A percentile compares a stretch with the other conserved stretches of the same genome.
These are phyloP conservation scores for Solea senegalensis DNA, from an alignment of 2,113 vertebrate species.

Conservation along the genomic window DNA sequence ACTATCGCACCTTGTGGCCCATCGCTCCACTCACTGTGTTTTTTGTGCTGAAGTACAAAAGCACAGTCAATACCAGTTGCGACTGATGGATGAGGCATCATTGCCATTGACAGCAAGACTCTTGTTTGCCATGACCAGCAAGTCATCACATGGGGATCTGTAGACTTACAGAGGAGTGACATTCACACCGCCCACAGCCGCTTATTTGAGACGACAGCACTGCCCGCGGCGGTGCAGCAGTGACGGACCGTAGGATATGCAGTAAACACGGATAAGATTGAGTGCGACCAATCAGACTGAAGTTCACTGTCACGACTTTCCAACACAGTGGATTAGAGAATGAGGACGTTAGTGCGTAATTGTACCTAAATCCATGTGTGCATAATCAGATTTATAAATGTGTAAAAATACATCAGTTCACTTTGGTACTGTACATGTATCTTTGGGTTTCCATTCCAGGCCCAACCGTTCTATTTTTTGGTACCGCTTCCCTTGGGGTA, in stretches of 20 bases:
- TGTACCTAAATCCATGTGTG: no score
- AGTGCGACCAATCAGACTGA: no score
- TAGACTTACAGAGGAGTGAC: conserved; percentile 34
- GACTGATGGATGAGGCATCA: conserved; percentile 41
- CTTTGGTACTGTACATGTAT: no score
- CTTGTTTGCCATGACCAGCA: not conserved
- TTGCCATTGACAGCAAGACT: conserved; percentile 10
- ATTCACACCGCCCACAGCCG: conserved; percentile 43
- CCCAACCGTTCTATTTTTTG: no score
- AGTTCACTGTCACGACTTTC: no score
- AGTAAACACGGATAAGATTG: not conserved
- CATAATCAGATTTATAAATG: no score
- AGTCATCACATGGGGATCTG: conserved; percentile 10
- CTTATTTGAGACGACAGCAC: conserved; percentile 40
- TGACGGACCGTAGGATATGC: not conserved
- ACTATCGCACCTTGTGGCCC: not conserved
- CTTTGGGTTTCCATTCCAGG: no score
- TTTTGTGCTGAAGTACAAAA: conserved; percentile 26
- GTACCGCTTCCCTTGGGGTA: no score
- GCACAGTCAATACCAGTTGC: conserved; percentile 23
- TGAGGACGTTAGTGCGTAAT: no score
- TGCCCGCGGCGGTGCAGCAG: conserved; percentile 32
- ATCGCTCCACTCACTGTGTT: conserved; percentile 6
- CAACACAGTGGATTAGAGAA: no score
- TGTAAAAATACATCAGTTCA: no score